A percentile compares a stretch with the other conserved stretches of the same genome.
These are phyloP conservation scores for Phaedon cochleariae DNA, from an alignment of 2,888 invertebrate genomes.

Conservation along the genomic window DNA sequence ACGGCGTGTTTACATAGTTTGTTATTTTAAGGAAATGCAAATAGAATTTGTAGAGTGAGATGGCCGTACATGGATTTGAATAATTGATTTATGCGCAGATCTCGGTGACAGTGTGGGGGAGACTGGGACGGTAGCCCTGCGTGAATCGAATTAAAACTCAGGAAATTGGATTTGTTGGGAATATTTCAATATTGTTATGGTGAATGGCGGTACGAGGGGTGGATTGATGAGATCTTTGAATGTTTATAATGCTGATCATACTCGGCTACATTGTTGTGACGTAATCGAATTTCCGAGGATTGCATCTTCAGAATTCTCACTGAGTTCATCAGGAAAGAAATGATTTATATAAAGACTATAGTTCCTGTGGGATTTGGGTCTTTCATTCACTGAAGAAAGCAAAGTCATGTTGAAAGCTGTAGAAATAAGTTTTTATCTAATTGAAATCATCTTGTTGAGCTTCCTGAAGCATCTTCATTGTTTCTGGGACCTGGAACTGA, in stretches of 20 bases:
- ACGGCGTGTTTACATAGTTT: slow-evolving; percentile 39
- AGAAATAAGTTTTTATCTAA: too few relatives aligned
- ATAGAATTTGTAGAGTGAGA: slow-evolving; percentile 32
- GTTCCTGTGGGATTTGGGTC: too few relatives aligned
- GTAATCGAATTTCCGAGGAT: neutral
- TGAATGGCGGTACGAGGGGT: slow-evolving; percentile 10
- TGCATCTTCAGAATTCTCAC: too few relatives aligned
- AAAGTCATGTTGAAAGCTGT: too few relatives aligned
- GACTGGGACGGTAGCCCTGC: neutral
- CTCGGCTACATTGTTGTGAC: neutral
- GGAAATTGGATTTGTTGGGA: slow-evolving; percentile 40
- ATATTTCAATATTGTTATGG: slow-evolving; percentile 29
- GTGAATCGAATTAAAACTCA: slow-evolving; percentile 44
- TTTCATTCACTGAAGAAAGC: too few relatives aligned
- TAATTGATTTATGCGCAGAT: slow-evolving; percentile 46
- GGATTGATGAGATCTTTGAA: neutral
- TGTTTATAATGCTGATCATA: neutral
- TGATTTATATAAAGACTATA: too few relatives aligned
- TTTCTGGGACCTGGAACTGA: too few relatives aligned
- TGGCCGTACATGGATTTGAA: slow-evolving; percentile 44
- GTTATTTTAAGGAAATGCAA: slow-evolving; percentile 43
- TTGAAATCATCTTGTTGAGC: too few relatives aligned
- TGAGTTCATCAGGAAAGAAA: neutral
- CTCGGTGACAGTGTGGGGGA: slow-evolving; percentile 23
- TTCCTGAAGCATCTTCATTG: too few relatives aligned